These are phyloP conservation scores for Malacoraja senta DNA, from an alignment of 2,797 vertebrate genomes.

Conservation along the genomic window DNA sequence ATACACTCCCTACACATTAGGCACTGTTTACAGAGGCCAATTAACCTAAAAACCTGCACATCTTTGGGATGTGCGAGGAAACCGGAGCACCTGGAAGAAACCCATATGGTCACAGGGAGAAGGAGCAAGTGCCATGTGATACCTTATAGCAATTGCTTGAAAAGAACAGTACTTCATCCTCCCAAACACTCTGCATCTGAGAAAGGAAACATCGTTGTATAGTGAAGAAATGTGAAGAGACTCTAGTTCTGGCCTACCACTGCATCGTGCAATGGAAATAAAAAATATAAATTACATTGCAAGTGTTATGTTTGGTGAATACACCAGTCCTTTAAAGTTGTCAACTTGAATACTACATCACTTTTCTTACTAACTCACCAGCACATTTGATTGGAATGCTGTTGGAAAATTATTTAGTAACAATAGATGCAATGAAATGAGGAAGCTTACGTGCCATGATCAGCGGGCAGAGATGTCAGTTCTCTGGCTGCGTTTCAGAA, in stretches of 20 bases:
- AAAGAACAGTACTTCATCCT: neutral
- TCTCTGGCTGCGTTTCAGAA: constrained; percentile 27
- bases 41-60: too few relatives aligned
- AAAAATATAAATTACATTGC: neutral
- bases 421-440: constrained; percentile 40
- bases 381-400: neutral
- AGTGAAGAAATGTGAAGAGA: neutral
- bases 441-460: constrained; percentile 50
- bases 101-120: too few relatives aligned
- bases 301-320: neutral
- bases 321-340: neutral
- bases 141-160: neutral
- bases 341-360: neutral
- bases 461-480: constrained; percentile 45
- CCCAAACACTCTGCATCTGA: neutral
- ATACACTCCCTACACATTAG: too few relatives aligned
- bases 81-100: too few relatives aligned
- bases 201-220: neutral
- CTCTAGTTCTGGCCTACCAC: neutral
- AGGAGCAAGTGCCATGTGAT: neutral
- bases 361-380: neutral
- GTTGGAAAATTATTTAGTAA: neutral
- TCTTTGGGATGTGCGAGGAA: too few relatives aligned
- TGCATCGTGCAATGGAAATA: neutral
- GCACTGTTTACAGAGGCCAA: too few relatives aligned